Evolutionary conservation across 2,797 vertebrate genomes (phyloP), one percentile per base, ranked within the genome.

Genomic region (Phrynocephalus vlangalii): DNA sequence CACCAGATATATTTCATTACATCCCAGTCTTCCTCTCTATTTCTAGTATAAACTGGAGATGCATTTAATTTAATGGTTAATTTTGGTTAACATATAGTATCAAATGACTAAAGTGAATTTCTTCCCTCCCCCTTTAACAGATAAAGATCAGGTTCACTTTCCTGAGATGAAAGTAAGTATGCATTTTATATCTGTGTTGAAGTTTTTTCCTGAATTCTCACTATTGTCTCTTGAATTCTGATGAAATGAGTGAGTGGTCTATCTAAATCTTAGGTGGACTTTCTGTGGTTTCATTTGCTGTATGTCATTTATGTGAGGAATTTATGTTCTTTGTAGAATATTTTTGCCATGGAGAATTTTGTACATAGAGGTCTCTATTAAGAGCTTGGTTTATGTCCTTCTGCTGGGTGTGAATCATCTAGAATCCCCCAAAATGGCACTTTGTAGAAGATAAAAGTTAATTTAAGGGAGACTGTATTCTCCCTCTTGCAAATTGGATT

Each of bases 91-190:
- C 18, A 44, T 77, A 13, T 79, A 30, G 79, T 83, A 78, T 78
- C 3, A 33, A 56, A 7, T 86, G 71, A 71, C 72, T n/a, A 78
- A 33, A 95, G 87, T 90, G 18, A 94, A 88, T 93, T 93, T 75
- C 87, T 86, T 91, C 86, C 77, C 87, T 56, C 92, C 89, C 93
- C 87, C 91, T 38, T 94, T 96, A 82, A 94, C 97, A 99, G 98
- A 97, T 88, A 97, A 97, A 96, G 97, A 97, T 88, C 97, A 63
- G 97, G 0, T 97, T 98, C 95, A 97, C 96, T 92, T 95, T 90
- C 97, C 97, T 93, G 96, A 92, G 38, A 91, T 95, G 93, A 96
- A 97, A 96, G 98, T 99, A 97, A 99, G 87, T 88, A 81, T 38
- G 28, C 68, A 16, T 18, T 88, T 85, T 44, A 67, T 44, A 73